Base-by-base conservation (phyloP, 2,113 vertebrate species). In the Trogon melanurus region DNA sequence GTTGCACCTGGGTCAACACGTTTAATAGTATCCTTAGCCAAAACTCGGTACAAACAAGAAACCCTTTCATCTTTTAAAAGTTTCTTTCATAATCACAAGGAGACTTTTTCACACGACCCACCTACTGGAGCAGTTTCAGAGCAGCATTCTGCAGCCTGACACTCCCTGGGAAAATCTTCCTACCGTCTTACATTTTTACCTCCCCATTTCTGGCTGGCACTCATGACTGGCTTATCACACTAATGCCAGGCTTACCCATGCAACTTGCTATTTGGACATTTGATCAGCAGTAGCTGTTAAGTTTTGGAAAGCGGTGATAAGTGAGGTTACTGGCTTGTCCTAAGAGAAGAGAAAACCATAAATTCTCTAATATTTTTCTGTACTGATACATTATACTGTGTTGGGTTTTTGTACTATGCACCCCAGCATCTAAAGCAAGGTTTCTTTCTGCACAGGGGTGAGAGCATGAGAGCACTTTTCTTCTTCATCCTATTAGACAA, bases 81-180 rank as follows among this genome's bases (percentile, higher is more conserved):
- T 88, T 89, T 88, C 74, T 93, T 96, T 95, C 91, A 64, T 60
- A 90, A 96, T 82, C 88, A 64, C 13, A 21, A 44, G 64, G 45
- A 76, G 64, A 50, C 32, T 89, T 50, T 86, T 90, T 93, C 88
- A 95, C 85, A 91, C 2, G 12, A 95, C 67, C 56, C 79, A 91
- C 93, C 88, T 91, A 83, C 62, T 0, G 0, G 50, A 81, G 80
- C 57, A 92, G 87, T 91, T 89, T 67, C 94, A 95, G 89, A 61
- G 48, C 86, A 90, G 50, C 76, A 89, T 93, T 95, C 83, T 89
- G 57, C 44, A 85, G 76, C 36, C 73, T 76, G 91, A 93, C 92
- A 95, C 95, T 93, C 96, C 92, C 92, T 76, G 32, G 45, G 65
- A 83, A 56, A 79, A 94, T 87, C 91, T 93, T 91, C 29, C 74